Base-by-base conservation (phyloP, 2,888 invertebrate species). In the Dermolepida albohirtum region DNA sequence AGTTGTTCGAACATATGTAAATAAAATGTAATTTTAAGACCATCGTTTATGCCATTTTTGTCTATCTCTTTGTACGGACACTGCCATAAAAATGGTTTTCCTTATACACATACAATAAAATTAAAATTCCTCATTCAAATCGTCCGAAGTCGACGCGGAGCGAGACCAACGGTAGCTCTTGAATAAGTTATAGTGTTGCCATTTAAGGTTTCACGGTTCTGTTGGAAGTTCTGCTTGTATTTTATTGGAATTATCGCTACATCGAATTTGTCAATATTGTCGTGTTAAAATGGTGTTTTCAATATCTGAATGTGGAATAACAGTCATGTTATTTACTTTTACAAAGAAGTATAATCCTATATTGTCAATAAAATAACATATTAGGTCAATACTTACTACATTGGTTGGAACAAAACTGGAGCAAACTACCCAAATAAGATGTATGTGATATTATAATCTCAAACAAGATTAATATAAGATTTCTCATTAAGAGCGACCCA, bases 261-360 rank as follows among this genome's bases (percentile, higher is more conserved):
- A 10, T 59, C 14, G 59, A 59, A 59, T 59, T 59, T 59, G 59
- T 59, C 59, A 59, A 34, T 59, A 47, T 59, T 59, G 59, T 59
- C 59, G 59, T 44, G 44, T 47, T 59, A 59, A 59, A 59, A 59
- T 34, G 59, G 8, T 47, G 47, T 44, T 14, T 44, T 29, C 44
- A 1, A 16, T 40, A 12, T 14, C 27, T 12, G 12, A 44, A 16
- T 27, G 44, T 29, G 59, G 22, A 22, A 22, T 22, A 22, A 22
- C 22, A 22, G 22, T 22, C 22, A 4, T 22, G 22, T 22, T 22
- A 22, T 22, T 22, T 22, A 22, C 22, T 22, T 22, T 22, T 2
- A 22, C 22, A 22, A 2, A 2, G 22, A 22, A 22, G 4, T 22
- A 22, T 22, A 22, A 22, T 4, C 22, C 4, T 22, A 22, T 22